These are phyloP conservation scores for Collichthys lucidus DNA, from an alignment of 2,113 vertebrate species.

Conservation along the genomic window DNA sequence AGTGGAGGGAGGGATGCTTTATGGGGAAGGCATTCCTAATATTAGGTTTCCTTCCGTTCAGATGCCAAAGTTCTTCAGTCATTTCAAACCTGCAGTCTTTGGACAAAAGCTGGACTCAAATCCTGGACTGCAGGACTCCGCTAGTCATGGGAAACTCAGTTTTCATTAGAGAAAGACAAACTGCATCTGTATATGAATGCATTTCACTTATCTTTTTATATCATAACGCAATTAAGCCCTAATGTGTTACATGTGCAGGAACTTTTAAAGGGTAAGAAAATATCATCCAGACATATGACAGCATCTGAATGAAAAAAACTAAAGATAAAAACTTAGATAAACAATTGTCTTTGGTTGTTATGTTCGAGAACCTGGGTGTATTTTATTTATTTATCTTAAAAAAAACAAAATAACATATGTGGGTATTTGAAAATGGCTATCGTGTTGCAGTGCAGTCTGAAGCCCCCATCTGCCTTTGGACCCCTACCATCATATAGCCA, in stretches of 20 bases:
- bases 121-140: slow-evolving; percentile 15
- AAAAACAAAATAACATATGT: slow-evolving; percentile 29
- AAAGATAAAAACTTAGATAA: slow-evolving; percentile 1
- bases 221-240: background rate
- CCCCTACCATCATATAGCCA: slow-evolving; percentile 76
- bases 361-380: background rate
- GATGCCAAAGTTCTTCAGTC: slow-evolving; percentile 70
- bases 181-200: background rate
- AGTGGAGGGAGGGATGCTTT: slow-evolving; percentile 13
- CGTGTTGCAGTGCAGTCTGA: slow-evolving; percentile 61
- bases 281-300: background rate
- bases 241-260: background rate
- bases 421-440: slow-evolving; percentile 71
- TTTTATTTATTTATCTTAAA: slow-evolving; percentile 54
- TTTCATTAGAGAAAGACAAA: slow-evolving; percentile 20
- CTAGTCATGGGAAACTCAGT: background rate
- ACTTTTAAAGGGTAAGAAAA: slow-evolving; percentile 18
- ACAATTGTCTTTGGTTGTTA: background rate
- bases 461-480: slow-evolving; percentile 73
- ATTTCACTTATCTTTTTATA: background rate
- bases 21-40: slow-evolving; percentile 57
- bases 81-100: slow-evolving; percentile 53
- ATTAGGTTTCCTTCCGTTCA: slow-evolving; percentile 72
- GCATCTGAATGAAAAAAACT: slow-evolving; percentile 1
- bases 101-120: slow-evolving; percentile 60